Evolutionary conservation across 2,797 vertebrate species (phyloP).

Genomic region (Uromys caudimaculatus): DNA sequence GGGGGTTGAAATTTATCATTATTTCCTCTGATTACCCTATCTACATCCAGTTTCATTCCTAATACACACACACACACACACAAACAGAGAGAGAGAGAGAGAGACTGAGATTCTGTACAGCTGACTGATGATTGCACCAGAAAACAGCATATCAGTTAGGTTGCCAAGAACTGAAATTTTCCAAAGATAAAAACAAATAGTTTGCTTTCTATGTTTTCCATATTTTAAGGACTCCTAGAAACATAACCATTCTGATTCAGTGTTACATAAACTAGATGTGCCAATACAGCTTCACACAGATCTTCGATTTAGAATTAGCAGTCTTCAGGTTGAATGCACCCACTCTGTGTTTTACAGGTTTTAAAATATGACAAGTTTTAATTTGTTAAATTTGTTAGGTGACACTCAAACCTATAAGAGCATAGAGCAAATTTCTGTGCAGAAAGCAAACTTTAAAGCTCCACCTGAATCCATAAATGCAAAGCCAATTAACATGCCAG

Average conservation of each 20-base stretch:
- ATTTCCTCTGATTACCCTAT: slow-evolving; percentile 13
- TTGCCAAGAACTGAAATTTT: slow-evolving; percentile 52
- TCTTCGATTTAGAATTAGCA: not conserved
- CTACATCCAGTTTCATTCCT: not conserved
- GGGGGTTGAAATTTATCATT: slow-evolving; percentile 20
- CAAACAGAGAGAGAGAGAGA: not conserved
- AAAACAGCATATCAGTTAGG: slow-evolving; percentile 45
- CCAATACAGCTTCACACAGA: not conserved
- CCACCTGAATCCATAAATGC: slow-evolving; percentile 68
- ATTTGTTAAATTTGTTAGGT: slow-evolving; percentile 41
- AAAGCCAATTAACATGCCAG: slow-evolving; percentile 74
- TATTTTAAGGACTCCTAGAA: slow-evolving; percentile 1
- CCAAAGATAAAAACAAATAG: slow-evolving; percentile 54
- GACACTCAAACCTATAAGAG: slow-evolving; percentile 53
- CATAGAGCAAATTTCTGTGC: slow-evolving; percentile 45
- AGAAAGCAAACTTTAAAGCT: slow-evolving; percentile 60
- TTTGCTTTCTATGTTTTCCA: slow-evolving; percentile 7
- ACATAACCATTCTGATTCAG: slow-evolving; percentile 24
- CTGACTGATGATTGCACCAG: not conserved
- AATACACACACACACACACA: not conserved
- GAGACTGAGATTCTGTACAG: not conserved
- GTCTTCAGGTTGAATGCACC: not conserved
- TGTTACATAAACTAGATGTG: not conserved
- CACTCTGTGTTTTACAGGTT: slow-evolving; percentile 32
- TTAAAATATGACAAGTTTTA: slow-evolving; percentile 40